Evolutionary conservation across 2,888 invertebrate species (phyloP).

Genomic region (Ormyrus nitidulus): DNA sequence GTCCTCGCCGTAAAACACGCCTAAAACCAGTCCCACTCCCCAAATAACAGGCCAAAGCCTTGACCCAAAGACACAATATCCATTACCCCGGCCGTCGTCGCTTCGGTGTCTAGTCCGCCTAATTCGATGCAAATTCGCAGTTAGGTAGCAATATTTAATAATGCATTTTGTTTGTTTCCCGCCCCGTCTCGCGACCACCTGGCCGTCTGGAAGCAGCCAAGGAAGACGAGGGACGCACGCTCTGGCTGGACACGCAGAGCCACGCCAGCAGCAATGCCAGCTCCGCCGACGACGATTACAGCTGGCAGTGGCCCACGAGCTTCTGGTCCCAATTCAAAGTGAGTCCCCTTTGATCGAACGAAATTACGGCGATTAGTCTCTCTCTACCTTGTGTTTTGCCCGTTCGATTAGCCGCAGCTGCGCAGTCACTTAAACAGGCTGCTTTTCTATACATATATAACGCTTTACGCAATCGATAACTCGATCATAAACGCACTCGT

Average conservation of each 20-base stretch:
- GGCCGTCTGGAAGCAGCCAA: constrained; percentile 71
- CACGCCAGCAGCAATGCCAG: constrained; percentile 81
- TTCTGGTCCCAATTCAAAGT: constrained; percentile 87
- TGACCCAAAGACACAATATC: constrained; percentile 17
- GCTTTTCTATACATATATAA: too few species aligned
- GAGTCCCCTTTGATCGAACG: constrained; percentile 57
- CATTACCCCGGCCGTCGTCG: background rate
- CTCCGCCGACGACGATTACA: constrained; percentile 81
- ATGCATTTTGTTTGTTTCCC: background rate
- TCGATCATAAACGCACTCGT: background rate
- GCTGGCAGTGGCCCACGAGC: constrained; percentile 85
- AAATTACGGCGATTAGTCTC: too few species aligned
- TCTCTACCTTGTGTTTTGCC: background rate
- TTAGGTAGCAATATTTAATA: background rate
- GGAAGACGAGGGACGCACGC: constrained; percentile 81
- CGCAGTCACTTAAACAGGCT: too few species aligned
- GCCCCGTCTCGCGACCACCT: constrained; percentile 31
- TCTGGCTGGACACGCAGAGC: constrained; percentile 84
- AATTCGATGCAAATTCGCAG: background rate
- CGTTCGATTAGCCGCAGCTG: too few species aligned
- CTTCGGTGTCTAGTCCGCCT: background rate
- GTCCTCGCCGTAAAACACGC: too few species aligned
- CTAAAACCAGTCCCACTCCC: too few species aligned
- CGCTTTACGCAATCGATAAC: too few species aligned
- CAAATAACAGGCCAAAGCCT: background rate